A percentile compares a stretch with the other conserved stretches of the same genome.
phyloP scores from a whole-genome alignment of 2,888 invertebrate species.

The Arrhopalites spinosus region DNA sequence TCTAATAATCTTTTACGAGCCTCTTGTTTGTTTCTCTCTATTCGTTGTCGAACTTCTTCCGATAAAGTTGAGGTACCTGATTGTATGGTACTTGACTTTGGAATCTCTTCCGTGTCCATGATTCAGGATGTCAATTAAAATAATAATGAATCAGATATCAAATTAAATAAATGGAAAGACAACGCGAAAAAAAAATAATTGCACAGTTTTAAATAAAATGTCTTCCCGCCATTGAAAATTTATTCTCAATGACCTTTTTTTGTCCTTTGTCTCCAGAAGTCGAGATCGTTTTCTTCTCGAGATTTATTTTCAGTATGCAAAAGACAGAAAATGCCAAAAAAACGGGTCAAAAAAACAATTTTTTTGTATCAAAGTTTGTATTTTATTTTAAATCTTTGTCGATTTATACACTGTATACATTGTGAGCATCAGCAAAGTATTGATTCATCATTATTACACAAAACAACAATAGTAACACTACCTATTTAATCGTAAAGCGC shows the following conservation, averaged over 20 bases:
- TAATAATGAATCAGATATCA: neutral
- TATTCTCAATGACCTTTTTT: too few species aligned
- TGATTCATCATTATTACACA: neutral
- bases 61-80: neutral
- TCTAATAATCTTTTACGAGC: conserved; percentile 43
- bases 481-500: too few species aligned
- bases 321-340: too few species aligned
- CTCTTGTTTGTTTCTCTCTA: conserved; percentile 45
- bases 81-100: neutral
- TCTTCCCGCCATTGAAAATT: too few species aligned
- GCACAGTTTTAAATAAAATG: too few species aligned
- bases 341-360: neutral
- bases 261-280: too few species aligned
- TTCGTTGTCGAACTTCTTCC: conserved; percentile 39
- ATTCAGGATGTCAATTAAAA: neutral
- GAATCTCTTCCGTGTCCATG: neutral
- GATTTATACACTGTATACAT: conserved; percentile 17
- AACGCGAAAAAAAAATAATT: too few species aligned
- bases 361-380: neutral
- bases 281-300: too few species aligned
- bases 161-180: neutral
- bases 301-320: too few species aligned
- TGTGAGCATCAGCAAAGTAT: conserved; percentile 7
- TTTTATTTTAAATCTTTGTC: neutral
- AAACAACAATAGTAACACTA: too few species aligned